These are phyloP conservation scores for Epizoanthus fatuus DNA, from an alignment of 92 coral and sea anemone genomes.

Conservation along the genomic window DNA sequence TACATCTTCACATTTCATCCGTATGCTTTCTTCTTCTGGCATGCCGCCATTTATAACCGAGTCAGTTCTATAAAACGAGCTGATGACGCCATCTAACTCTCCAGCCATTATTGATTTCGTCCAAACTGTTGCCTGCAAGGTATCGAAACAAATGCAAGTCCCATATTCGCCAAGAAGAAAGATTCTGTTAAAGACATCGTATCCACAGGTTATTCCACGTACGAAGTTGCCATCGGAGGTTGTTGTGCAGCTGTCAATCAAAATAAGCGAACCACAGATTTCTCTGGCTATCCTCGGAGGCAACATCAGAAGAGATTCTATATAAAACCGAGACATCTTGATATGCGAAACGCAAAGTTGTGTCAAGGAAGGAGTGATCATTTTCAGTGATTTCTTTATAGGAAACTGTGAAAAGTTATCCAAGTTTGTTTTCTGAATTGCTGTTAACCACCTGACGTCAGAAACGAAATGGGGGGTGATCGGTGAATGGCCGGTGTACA, in stretches of 20 bases:
- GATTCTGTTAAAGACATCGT: slow-evolving; percentile 1
- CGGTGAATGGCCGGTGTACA: too few relatives aligned
- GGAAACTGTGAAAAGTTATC: too few relatives aligned
- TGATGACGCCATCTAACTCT: background rate
- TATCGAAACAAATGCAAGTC: slow-evolving; percentile 6
- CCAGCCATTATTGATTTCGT: background rate
- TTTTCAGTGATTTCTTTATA: background rate
- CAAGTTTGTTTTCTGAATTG: too few relatives aligned
- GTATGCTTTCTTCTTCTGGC: background rate
- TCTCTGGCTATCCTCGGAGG: background rate
- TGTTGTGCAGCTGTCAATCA: slow-evolving; percentile 5
- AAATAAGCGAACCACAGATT: background rate
- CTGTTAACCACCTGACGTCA: too few relatives aligned
- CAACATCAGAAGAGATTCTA: background rate
- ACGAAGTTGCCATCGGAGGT: slow-evolving; percentile 17
- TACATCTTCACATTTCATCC: background rate
- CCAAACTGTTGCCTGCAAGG: background rate
- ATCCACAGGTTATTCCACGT: slow-evolving; percentile 3
- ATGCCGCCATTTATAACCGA: background rate
- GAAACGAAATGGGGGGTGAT: too few relatives aligned
- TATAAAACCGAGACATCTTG: background rate
- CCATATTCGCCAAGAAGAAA: slow-evolving; percentile 1
- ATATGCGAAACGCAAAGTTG: background rate
- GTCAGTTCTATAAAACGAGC: background rate
- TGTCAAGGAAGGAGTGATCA: slow-evolving; percentile 1